Base-by-base conservation (phyloP, 2,113 vertebrate species). In the Kobus ellipsiprymnus region DNA sequence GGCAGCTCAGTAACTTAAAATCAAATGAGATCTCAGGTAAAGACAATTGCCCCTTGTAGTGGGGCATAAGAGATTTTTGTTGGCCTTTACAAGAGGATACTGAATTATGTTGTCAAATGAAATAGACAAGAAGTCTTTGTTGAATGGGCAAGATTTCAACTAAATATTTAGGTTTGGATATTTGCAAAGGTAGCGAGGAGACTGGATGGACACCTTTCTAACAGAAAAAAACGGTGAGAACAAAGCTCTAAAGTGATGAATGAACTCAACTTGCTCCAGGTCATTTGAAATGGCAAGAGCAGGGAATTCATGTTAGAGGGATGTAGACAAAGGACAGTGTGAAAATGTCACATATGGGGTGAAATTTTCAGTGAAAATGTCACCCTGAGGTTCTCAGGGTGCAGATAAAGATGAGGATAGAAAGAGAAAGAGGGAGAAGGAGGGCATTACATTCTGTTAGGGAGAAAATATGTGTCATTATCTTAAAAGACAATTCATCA, bases 1-100 rank as follows among this genome's bases (percentile, higher is more conserved):
- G 78, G 57, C 80, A 95, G 54, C 36, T 87, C 78, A 95, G 55
- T 90, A 95, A 84, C 23, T 36, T 94, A 78, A 97, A 95, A 55
- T 54, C 50, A 89, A 95, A 80, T 9, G 52, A 92, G 46, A 71
- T 62, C 78, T 87, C 40, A 54, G 40, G 91, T 84, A 96, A 95
- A 91, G 11, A 81, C 40, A 62, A 71, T 81, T 97, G 87, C 54
- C 25, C 27, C 8, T 59, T 4, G 1, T 96, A 81, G 93, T 92
- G 84, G 84, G 27, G 12, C 15, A 87, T 95, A 57, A 81, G 57
- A 92, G 64, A 71, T 0, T 90, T 93, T 57, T 95, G 71, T 74
- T 78, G 60, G 7, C 46, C 85, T 84, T 92, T 92, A n/a, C 46
- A 90, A 95, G 21, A 96, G 36, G 16, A 55, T 44, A 59, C 10